Percentiles rank a stretch among this genome's conserved stretches.
Evolutionary conservation across 2,113 vertebrate species (phyloP).

Genomic region (Ellobius talpinus): DNA sequence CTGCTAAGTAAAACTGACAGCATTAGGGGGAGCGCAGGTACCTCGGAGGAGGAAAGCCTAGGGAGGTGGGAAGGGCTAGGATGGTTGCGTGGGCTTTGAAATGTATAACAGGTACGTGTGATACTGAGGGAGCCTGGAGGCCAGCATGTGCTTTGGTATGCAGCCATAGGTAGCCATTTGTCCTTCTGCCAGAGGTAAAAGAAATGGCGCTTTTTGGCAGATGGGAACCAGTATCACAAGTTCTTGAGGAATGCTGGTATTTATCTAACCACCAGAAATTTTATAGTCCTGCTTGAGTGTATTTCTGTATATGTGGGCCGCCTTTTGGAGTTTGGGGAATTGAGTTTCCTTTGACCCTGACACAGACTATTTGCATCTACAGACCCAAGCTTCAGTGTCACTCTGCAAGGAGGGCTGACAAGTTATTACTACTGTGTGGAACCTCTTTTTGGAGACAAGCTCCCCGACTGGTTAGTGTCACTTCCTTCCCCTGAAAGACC

Average conservation of each 20-base stretch:
- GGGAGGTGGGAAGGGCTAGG: neutral
- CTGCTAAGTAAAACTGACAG: too few relatives aligned
- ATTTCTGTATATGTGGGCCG: neutral
- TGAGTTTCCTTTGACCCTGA: neutral
- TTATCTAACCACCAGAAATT: neutral
- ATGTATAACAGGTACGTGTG: neutral
- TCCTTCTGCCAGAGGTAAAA: neutral
- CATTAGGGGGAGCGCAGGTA: too few relatives aligned
- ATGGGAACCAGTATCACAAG: neutral
- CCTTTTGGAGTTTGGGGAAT: neutral
- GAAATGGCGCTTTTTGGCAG: neutral
- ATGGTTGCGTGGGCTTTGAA: neutral
- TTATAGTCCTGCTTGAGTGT: neutral
- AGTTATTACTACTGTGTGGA: too few relatives aligned
- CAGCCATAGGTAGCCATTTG: neutral
- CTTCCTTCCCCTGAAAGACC: too few relatives aligned
- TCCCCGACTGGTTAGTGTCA: neutral
- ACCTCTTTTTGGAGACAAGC: neutral
- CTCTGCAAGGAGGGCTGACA: neutral
- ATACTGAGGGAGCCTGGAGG: too few relatives aligned
- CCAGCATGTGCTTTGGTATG: neutral
- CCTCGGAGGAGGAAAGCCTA: neutral
- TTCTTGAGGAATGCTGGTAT: neutral
- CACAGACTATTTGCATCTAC: neutral
- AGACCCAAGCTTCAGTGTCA: neutral